Conservation (phyloP, 2,113 vertebrate genomes). For the Parus major region DNA sequence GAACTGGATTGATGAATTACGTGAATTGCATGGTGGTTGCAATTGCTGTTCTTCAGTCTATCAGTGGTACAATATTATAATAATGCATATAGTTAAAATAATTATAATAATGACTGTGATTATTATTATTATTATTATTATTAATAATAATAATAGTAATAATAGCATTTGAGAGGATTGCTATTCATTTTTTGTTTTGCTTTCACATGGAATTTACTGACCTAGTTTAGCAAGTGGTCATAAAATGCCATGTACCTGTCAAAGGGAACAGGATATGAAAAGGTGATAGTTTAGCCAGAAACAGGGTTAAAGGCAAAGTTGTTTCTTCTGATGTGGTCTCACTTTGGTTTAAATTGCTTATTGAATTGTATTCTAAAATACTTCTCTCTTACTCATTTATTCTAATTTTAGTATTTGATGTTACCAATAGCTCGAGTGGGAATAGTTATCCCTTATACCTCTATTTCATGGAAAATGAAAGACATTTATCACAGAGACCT, state of each 20-base stretch:
- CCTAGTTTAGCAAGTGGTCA: background rate
- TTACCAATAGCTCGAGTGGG: background rate
- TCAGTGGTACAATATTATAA: background rate
- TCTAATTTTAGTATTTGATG: background rate
- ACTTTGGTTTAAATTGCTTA: background rate
- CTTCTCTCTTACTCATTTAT: background rate
- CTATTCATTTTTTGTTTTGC: background rate
- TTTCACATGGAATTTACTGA: background rate
- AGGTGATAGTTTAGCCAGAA: background rate
- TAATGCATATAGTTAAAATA: background rate
- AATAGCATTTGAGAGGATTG: background rate
- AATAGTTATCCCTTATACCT: background rate
- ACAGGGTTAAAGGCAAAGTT: background rate
- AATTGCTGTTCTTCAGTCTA: background rate
- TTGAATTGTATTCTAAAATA: background rate
- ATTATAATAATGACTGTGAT: too few species aligned
- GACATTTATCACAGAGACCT: background rate
- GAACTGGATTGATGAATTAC: background rate
- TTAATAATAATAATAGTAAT: too few species aligned
- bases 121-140: too few species aligned
- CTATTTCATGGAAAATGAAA: background rate
- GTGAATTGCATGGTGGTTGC: background rate
- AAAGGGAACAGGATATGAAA: background rate
- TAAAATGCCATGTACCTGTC: background rate
- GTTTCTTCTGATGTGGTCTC: background rate